Conservation (phyloP, 1,140 invertebrate genomes). For the Drosophila oshimai region DNA sequence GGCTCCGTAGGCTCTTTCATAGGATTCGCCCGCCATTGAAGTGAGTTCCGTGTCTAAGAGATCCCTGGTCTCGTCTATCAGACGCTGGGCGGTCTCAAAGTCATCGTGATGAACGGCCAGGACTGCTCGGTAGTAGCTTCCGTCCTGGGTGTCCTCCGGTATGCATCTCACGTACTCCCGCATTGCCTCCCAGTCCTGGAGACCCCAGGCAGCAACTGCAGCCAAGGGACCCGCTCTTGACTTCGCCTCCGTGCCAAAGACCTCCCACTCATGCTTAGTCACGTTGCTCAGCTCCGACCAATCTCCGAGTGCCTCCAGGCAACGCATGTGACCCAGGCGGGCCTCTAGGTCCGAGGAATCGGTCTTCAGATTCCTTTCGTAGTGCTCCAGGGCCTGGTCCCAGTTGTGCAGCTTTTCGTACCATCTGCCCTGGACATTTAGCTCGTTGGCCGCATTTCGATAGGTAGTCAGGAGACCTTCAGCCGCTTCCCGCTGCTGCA, state of each 20-base stretch:
- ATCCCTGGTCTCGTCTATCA: conserved; percentile 96
- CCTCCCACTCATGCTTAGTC: conserved; percentile 90
- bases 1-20: conserved; percentile 97
- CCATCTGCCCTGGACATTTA: conserved; percentile 95
- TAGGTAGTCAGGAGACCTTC: conserved; percentile 95
- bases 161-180: conserved; percentile 93
- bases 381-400: conserved; percentile 96
- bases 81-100: conserved; percentile 88
- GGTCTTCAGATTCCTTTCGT: conserved; percentile 87
- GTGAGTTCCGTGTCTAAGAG: conserved; percentile 98
- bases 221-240: conserved; percentile 95
- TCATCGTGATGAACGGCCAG: conserved; percentile 94
- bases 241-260: conserved; percentile 87
- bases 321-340: conserved; percentile 96
- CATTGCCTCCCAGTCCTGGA: conserved; percentile 96
- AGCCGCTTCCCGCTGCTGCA: conserved; percentile 99
- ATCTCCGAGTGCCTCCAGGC: conserved; percentile 97
- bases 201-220: conserved; percentile 96
- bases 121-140: conserved; percentile 98
- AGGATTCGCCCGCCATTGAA: conserved; percentile 98
- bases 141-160: conserved; percentile 95
- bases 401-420: conserved; percentile 99
- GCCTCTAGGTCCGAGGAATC: conserved; percentile 90
- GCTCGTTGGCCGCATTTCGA: conserved; percentile 85
- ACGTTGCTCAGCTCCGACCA: conserved; percentile 94